Conservation (phyloP, 2,113 vertebrate species). For the Odontesthes bonariensis region DNA sequence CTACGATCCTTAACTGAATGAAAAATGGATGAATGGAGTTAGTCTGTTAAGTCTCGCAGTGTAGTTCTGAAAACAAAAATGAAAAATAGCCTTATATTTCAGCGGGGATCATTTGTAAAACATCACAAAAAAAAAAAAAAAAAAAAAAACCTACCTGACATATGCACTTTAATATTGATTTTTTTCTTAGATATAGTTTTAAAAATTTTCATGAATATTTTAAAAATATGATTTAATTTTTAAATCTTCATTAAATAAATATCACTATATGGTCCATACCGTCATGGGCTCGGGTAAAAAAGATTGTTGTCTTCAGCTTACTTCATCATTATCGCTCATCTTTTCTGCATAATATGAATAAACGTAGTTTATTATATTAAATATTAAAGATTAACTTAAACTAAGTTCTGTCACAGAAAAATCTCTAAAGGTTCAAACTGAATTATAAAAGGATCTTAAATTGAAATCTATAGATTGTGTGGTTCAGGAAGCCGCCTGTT, state of each 20-base stretch:
- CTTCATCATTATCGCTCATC: constrained; percentile 1
- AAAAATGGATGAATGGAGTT: too few species aligned
- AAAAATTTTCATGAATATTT: not conserved
- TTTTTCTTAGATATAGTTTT: not conserved
- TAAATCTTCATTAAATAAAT: not conserved
- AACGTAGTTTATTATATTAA: not conserved
- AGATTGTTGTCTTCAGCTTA: not conserved
- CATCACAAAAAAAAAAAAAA: too few species aligned
- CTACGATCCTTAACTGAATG: too few species aligned
- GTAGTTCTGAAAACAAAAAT: too few species aligned
- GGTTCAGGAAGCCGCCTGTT: not conserved
- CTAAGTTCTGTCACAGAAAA: constrained; percentile 22
- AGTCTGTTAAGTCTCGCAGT: too few species aligned
- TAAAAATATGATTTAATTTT: not conserved
- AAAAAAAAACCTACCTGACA: too few species aligned
- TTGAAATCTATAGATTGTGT: constrained; percentile 15
- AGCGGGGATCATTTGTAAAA: too few species aligned
- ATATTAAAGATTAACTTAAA: constrained; percentile 16
- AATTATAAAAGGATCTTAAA: not conserved
- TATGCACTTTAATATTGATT: not conserved
- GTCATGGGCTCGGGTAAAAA: not conserved
- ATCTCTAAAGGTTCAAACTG: constrained; percentile 21
- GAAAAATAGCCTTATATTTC: too few species aligned
- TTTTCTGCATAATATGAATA: not conserved
- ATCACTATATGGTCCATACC: not conserved